Percentiles rank a stretch among this genome's conserved stretches.
Evolutionary conservation across 2,888 invertebrate genomes (phyloP).

Genomic region (Drosophila borealis): DNA sequence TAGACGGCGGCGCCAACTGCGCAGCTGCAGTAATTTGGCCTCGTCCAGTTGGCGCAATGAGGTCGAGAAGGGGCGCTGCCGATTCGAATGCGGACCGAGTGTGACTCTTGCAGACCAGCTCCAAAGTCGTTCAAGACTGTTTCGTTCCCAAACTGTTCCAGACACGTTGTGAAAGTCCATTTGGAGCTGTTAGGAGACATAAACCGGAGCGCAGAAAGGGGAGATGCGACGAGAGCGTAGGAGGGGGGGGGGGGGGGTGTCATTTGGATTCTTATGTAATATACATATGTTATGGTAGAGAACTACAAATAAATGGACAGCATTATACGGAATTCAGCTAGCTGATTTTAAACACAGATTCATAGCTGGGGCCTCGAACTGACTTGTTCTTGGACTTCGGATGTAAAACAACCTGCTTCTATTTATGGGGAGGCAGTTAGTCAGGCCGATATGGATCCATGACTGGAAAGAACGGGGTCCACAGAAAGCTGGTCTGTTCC

Average conservation of each 20-base stretch:
- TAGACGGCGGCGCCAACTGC: conserved; percentile 61
- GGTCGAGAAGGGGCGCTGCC: conserved; percentile 39
- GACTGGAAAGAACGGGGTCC: too few species aligned
- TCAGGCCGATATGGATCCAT: too few species aligned
- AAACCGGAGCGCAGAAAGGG: too few species aligned
- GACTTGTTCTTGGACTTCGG: neutral
- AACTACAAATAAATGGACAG: conserved; percentile 10
- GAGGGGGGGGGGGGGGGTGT: neutral
- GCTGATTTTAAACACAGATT: conserved; percentile 17
- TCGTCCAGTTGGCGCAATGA: conserved; percentile 69
- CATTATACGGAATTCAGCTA: neutral
- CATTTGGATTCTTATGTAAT: conserved; percentile 15
- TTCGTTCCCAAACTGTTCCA: conserved; percentile 68
- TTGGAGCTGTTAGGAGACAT: conserved; percentile 9
- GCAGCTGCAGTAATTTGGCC: conserved; percentile 66
- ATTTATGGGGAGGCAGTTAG: neutral
- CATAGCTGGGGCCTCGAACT: neutral
- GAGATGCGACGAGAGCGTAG: neutral
- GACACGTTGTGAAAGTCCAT: conserved; percentile 8
- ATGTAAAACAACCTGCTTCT: neutral
- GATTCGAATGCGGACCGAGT: conserved; percentile 26
- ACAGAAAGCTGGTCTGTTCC: too few species aligned
- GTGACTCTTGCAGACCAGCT: conserved; percentile 14
- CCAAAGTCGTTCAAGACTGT: conserved; percentile 55
- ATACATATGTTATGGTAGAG: neutral